A percentile compares a stretch with the other conserved stretches of the same genome.
These are phyloP conservation scores for Verasper variegatus DNA, from an alignment of 2,113 vertebrate species.

Conservation along the genomic window DNA sequence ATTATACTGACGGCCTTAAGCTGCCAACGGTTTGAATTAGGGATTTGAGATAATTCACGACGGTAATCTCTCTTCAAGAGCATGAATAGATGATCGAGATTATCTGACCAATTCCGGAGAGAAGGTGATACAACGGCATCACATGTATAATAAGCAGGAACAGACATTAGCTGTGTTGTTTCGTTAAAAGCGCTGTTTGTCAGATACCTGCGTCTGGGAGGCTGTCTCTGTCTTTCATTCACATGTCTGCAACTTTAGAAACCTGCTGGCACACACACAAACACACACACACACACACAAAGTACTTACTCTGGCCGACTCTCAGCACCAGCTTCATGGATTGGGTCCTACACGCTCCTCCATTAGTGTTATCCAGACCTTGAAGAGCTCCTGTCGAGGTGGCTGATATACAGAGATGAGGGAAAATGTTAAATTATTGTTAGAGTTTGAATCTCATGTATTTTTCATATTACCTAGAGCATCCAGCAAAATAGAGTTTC, in stretches of 20 bases:
- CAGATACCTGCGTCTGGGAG: background rate
- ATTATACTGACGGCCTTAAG: slow-evolving; percentile 61
- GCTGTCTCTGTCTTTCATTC: background rate
- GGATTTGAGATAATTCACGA: slow-evolving; percentile 62
- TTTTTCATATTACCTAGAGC: background rate
- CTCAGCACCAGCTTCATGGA: slow-evolving; percentile 99
- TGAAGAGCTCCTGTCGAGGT: slow-evolving; percentile 94
- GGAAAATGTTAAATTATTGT: slow-evolving; percentile 1
- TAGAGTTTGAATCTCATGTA: background rate
- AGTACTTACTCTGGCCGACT: slow-evolving; percentile 95
- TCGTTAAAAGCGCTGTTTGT: background rate
- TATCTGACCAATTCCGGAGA: slow-evolving; percentile 45
- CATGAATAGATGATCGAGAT: slow-evolving; percentile 50
- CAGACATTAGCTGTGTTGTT: slow-evolving; percentile 5
- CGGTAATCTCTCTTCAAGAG: slow-evolving; percentile 45
- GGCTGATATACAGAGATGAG: slow-evolving; percentile 77
- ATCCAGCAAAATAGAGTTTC: background rate
- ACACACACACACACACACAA: slow-evolving; percentile 10
- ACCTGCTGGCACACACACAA: slow-evolving; percentile 1
- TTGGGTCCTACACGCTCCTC: slow-evolving; percentile 94
- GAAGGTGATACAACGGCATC: slow-evolving; percentile 29
- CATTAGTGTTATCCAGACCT: slow-evolving; percentile 94
- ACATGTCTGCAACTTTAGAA: background rate
- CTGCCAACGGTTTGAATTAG: slow-evolving; percentile 62
- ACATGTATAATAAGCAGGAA: background rate